Percentiles rank a stretch among this genome's conserved stretches.
Conservation (phyloP, 2,113 vertebrate genomes). For the Chlamydotis undulata region DNA sequence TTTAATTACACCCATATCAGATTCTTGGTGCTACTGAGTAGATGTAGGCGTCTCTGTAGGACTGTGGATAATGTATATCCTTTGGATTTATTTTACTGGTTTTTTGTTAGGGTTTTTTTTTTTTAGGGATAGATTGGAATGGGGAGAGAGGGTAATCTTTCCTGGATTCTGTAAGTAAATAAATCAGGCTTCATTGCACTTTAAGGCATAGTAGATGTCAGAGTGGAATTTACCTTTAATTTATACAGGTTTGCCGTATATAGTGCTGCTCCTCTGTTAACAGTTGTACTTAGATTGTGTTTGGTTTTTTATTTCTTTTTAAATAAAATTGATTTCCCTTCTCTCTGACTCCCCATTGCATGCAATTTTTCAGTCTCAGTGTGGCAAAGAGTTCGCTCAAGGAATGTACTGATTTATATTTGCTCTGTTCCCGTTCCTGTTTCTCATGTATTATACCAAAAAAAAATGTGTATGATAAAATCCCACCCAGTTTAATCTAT, state of each 20-base stretch:
- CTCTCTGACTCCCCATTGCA: conserved; percentile 45
- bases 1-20: conserved; percentile 64
- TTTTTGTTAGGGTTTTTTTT: neutral
- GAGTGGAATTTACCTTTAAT: conserved; percentile 62
- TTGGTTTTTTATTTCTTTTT: neutral
- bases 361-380: conserved; percentile 39
- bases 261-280: conserved; percentile 46
- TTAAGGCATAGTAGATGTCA: conserved; percentile 69
- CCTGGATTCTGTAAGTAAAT: conserved; percentile 70
- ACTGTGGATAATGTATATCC: conserved; percentile 58
- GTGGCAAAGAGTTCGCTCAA: conserved; percentile 44
- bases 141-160: conserved; percentile 17
- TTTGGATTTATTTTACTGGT: conserved; percentile 47
- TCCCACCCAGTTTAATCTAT: conserved; percentile 35
- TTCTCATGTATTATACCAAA: conserved; percentile 60
- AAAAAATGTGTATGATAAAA: conserved; percentile 59
- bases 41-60: conserved; percentile 59
- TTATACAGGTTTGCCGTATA: conserved; percentile 37
- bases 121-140: conserved; percentile 15
- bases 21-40: conserved; percentile 75
- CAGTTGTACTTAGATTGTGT: conserved; percentile 2
- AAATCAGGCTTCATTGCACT: conserved; percentile 82
- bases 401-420: conserved; percentile 61
- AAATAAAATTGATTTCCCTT: conserved; percentile 37
- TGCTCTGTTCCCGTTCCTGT: conserved; percentile 17